These are phyloP conservation scores for Hydrophis major DNA, from an alignment of 2,797 vertebrate genomes.

Conservation along the genomic window DNA sequence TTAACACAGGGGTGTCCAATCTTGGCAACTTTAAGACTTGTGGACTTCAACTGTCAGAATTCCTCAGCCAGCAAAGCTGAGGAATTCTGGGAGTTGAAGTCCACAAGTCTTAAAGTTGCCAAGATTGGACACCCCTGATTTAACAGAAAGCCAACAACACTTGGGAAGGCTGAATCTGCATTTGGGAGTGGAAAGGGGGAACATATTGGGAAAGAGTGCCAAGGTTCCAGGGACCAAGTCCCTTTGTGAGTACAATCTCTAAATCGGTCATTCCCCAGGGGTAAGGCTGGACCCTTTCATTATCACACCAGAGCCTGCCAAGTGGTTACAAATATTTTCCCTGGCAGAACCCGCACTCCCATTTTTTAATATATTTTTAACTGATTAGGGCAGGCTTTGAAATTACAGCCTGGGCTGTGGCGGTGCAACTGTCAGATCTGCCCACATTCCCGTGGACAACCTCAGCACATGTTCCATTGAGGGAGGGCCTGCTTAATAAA, in stretches of 20 bases:
- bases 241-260: conserved; percentile 45
- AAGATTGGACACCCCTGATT: no score
- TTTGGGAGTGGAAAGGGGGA: neutral
- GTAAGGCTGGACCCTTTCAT: conserved; percentile 65
- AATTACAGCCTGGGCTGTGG: conserved; percentile 70
- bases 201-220: neutral
- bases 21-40: no score
- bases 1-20: neutral
- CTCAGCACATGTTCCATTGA: conserved; percentile 68
- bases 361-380: conserved; percentile 74
- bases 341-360: conserved; percentile 63
- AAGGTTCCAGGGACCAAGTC: conserved; percentile 2
- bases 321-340: conserved; percentile 65
- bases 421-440: conserved; percentile 69
- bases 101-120: no score
- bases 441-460: conserved; percentile 71
- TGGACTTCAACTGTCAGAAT: no score
- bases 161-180: neutral
- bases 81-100: no score
- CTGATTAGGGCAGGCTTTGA: conserved; percentile 63
- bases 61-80: no score
- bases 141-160: neutral
- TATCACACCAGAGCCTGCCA: conserved; percentile 67
- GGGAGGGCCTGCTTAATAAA: conserved; percentile 69
- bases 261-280: conserved; percentile 65